Evolutionary conservation across 2,888 invertebrate species (phyloP), one percentile per base, ranked within the genome.

Genomic region (Imbricaverruca yamaguchii): DNA sequence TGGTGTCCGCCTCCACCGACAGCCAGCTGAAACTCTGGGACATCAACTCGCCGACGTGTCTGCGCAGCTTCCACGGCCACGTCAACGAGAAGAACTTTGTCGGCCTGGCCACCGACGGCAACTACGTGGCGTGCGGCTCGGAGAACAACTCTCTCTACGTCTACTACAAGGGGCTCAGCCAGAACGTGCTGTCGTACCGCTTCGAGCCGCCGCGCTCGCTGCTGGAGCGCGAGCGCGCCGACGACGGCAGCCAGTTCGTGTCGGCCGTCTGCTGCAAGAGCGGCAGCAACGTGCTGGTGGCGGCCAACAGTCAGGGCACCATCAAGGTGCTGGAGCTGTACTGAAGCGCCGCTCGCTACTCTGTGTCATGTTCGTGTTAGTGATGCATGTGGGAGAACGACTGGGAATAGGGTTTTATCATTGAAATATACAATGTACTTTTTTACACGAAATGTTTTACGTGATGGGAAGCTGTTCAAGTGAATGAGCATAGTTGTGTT

Each of bases 71-170:
- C 88, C 92, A 93, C 23, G 97, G 97, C 0, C 97, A 97, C 88
- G 91, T 93, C 11, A 97, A 97, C 87, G 97, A 97, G 88, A 97
- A 97, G 88, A 97, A 97, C 88, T 97, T 97, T 88, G 96, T 97
- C 6, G 97, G 97, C 0, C 88, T 97, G 80, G 95, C 96, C 0
- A 95, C 96, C 0, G 94, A 96, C 86, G 94, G 94, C 2, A 92
- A 95, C 88, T 97, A 96, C 87, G 92, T 97, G 57, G 95, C 96
- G 0, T 97, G 96, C 88, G 97, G 97, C 81, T 96, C 96, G 7
- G 97, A 97, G 88, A 96, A 96, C 87, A 97, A 97, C 88, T 92
- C 95, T 0, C 89, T 97, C 10, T 97, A 94, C 87, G 91, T 97
- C 80, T 97, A 97, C 89, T 96, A 96, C 88, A 93, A 94, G 86